Percentiles rank a stretch among this genome's conserved stretches.
phyloP scores from a whole-genome alignment of 2,113 vertebrate species.

The Bostrychus sinensis region DNA sequence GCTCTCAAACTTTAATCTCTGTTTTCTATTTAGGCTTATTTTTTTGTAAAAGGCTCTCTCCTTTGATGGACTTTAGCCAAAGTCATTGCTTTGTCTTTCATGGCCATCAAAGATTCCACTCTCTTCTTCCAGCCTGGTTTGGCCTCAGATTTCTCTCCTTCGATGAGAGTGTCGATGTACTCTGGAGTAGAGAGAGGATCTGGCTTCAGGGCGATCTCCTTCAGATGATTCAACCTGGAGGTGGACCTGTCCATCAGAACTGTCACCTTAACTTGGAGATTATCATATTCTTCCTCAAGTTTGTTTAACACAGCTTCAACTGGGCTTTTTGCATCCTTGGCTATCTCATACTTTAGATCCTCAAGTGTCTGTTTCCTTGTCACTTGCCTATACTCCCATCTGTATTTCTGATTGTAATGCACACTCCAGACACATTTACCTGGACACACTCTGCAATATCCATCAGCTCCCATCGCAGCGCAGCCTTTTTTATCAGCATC shows the following conservation, averaged over 20 bases:
- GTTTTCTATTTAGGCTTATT: too few relatives aligned
- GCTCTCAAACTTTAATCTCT: too few relatives aligned
- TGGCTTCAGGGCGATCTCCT: slow-evolving; percentile 56
- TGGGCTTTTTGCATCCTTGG: not conserved
- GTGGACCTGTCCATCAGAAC: not conserved
- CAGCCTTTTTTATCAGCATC: fast-evolving
- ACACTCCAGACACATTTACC: slow-evolving; percentile 17
- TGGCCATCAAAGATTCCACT: not conserved
- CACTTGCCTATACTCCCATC: not conserved
- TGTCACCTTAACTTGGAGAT: fast-evolving
- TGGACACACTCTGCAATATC: slow-evolving; percentile 21
- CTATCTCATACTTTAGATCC: slow-evolving; percentile 17
- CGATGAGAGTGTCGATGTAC: slow-evolving; percentile 51
- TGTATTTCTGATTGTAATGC: slow-evolving; percentile 50
- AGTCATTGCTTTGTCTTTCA: slow-evolving; percentile 16
- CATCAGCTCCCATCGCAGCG: fast-evolving
- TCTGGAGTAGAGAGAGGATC: slow-evolving; percentile 53
- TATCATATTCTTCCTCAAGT: not conserved
- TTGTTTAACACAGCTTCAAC: not conserved
- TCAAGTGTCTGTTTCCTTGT: not conserved
- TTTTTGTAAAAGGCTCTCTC: too few relatives aligned
- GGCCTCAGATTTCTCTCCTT: slow-evolving; percentile 41
- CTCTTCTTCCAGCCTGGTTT: slow-evolving; percentile 25
- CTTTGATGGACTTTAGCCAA: slow-evolving; percentile 2
- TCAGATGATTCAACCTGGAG: slow-evolving; percentile 32